These are phyloP conservation scores for Phaethon lepturus DNA, from an alignment of 2,113 vertebrate genomes.

Conservation along the genomic window DNA sequence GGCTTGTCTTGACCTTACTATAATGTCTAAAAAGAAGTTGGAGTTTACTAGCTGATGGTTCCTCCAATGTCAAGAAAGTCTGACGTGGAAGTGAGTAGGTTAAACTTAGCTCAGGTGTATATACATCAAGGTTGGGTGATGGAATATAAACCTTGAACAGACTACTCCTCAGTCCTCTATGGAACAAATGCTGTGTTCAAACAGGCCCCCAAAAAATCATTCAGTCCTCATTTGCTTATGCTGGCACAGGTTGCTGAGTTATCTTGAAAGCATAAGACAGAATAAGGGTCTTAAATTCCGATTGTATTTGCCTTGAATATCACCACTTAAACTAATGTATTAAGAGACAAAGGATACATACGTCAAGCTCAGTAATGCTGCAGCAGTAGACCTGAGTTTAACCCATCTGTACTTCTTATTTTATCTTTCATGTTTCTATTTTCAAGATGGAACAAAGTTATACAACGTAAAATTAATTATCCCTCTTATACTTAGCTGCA, in stretches of 20 bases:
- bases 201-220: fast-evolving
- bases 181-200: background rate
- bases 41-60: background rate
- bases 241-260: background rate
- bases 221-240: background rate
- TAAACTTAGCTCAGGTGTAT: background rate
- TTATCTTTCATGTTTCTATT: background rate
- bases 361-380: background rate
- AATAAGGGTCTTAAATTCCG: background rate
- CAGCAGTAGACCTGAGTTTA: background rate
- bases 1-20: background rate
- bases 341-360: background rate
- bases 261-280: background rate
- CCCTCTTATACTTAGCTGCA: background rate
- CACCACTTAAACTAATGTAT: fast-evolving
- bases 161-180: background rate
- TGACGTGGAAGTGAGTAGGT: background rate
- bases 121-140: background rate
- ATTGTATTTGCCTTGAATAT: background rate
- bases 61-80: background rate
- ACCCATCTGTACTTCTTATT: background rate
- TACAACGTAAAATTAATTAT: background rate
- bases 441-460: background rate
- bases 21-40: background rate
- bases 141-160: background rate